phyloP scores from a whole-genome alignment of 1,140 invertebrate species.

The Spodoptera litura region DNA sequence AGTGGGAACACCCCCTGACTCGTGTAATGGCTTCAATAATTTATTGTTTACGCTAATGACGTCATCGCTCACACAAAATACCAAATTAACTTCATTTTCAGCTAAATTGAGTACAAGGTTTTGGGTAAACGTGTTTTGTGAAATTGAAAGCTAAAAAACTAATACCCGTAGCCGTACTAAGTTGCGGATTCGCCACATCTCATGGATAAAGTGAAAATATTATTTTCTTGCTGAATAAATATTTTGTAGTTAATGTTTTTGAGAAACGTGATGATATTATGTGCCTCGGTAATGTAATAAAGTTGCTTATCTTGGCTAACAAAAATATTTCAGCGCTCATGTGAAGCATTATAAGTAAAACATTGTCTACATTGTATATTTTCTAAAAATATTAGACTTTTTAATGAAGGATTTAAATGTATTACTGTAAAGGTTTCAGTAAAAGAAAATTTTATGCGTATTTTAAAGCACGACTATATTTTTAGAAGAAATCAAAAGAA shows the following conservation, averaged over 20 bases:
- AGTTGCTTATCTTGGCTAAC: background rate
- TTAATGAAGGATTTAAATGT: too few relatives aligned
- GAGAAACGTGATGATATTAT: constrained; percentile 25
- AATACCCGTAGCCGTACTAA: background rate
- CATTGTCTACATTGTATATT: too few relatives aligned
- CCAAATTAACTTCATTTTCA: constrained; percentile 35
- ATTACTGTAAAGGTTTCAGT: too few relatives aligned
- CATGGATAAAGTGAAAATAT: constrained; percentile 4
- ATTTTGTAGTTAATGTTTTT: constrained; percentile 8
- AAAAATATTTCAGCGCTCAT: background rate
- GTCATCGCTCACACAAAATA: constrained; percentile 34
- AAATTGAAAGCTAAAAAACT: constrained; percentile 22
- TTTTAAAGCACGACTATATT: too few relatives aligned
- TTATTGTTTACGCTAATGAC: constrained; percentile 38
- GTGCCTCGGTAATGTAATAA: constrained; percentile 10
- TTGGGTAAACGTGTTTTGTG: constrained; percentile 13
- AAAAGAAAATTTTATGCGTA: too few relatives aligned
- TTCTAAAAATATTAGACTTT: too few relatives aligned
- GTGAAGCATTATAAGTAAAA: too few relatives aligned
- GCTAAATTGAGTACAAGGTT: constrained; percentile 13
- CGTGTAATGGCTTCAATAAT: constrained; percentile 37
- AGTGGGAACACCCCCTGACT: constrained; percentile 1
- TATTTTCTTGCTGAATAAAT: background rate
- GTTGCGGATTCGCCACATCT: constrained; percentile 1
- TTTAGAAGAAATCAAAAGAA: too few relatives aligned